A percentile compares a stretch with the other conserved stretches of the same genome.
These are phyloP conservation scores for Lophochroa leadbeateri DNA, from an alignment of 2,113 vertebrate genomes.

Conservation along the genomic window DNA sequence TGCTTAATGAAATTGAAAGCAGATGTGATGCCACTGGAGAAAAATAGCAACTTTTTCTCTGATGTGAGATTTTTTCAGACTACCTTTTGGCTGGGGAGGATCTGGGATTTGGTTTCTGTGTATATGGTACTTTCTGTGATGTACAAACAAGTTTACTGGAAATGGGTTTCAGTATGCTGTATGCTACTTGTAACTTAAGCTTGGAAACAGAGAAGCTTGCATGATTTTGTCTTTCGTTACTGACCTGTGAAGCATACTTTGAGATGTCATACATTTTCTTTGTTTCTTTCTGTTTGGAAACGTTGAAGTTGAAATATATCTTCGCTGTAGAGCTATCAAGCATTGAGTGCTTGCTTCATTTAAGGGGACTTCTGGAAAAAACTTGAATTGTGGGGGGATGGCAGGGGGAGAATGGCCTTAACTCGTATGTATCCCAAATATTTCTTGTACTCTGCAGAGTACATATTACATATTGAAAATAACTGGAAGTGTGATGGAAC, in stretches of 20 bases:
- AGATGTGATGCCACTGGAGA: not conserved
- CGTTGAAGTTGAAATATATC: not conserved
- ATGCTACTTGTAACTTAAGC: not conserved
- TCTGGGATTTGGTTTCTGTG: not conserved
- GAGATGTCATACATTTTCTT: not conserved
- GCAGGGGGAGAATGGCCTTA: not conserved
- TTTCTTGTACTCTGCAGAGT: not conserved
- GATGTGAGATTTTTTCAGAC: not conserved
- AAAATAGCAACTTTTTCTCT: not conserved
- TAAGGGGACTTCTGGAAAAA: not conserved
- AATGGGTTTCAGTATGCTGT: not conserved
- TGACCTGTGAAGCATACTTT: not conserved
- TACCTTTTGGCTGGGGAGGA: not conserved
- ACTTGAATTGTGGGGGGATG: fast-evolving
- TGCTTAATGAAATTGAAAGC: not conserved
- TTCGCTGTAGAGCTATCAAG: not conserved
- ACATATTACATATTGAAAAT: not conserved
- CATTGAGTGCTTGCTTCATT: not conserved
- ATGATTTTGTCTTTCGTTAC: not conserved
- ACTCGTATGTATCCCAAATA: not conserved
- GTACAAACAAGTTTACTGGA: not conserved
- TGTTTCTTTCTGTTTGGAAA: not conserved
- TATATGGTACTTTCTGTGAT: not conserved
- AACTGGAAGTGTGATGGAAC: not conserved
- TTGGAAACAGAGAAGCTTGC: not conserved